These are phyloP conservation scores for Melinaea marsaeus DNA, from an alignment of 2,888 invertebrate species.

Conservation along the genomic window DNA sequence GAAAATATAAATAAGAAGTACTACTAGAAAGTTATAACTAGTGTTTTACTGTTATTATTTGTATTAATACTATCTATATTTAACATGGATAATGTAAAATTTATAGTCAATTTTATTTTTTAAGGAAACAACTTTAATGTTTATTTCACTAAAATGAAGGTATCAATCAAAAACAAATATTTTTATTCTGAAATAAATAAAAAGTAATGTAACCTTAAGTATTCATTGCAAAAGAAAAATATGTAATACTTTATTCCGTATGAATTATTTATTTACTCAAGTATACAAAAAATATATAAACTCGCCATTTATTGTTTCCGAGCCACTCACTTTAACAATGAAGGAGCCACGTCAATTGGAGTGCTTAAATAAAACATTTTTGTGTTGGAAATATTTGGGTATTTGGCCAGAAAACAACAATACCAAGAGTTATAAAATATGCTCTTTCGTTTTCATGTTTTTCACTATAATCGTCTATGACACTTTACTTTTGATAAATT, in stretches of 20 bases:
- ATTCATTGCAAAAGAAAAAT: not conserved
- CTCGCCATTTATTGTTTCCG: not conserved
- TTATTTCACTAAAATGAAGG: no score
- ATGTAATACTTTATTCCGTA: not conserved
- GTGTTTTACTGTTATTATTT: no score
- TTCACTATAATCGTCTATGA: conserved; percentile 44
- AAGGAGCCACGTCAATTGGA: conserved; percentile 11
- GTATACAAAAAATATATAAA: conserved; percentile 6
- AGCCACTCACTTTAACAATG: conserved; percentile 10
- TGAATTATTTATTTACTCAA: conserved; percentile 9
- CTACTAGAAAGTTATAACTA: no score
- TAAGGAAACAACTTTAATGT: no score
- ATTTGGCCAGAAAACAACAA: conserved; percentile 46
- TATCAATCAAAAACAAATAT: no score
- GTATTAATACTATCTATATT: no score
- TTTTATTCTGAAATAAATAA: no score
- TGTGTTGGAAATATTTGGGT: conserved; percentile 48
- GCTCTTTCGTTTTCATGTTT: conserved; percentile 43
- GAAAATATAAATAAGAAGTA: no score
- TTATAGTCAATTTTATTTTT: no score
- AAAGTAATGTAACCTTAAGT: not conserved
- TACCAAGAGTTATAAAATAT: conserved; percentile 48
- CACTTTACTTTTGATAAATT: conserved; percentile 47
- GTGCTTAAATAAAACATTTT: conserved; percentile 17
- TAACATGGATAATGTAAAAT: no score